phyloP scores from a whole-genome alignment of 2,113 vertebrate genomes.

The Pagrus major region DNA sequence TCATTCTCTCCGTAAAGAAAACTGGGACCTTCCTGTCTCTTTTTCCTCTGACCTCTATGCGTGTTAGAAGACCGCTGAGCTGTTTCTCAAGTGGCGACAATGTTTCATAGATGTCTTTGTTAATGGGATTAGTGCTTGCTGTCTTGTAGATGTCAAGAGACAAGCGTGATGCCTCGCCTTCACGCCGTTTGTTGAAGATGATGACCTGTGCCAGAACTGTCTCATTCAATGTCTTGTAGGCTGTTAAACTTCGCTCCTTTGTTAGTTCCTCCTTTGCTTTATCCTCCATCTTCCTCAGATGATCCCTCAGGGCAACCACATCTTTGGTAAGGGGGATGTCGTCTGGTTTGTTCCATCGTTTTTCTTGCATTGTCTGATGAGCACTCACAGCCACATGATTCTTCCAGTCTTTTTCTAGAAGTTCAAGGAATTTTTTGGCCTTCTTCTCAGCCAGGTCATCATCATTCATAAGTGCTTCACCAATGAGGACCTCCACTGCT shows the following conservation, averaged over 20 bases:
- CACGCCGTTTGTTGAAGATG: too few relatives aligned
- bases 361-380: slow-evolving; percentile 2
- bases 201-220: too few relatives aligned
- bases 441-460: too few relatives aligned
- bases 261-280: neutral
- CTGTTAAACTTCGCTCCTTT: too few relatives aligned
- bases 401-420: too few relatives aligned
- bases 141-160: too few relatives aligned
- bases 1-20: slow-evolving; percentile 2
- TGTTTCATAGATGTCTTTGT: slow-evolving; percentile 18
- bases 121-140: too few relatives aligned
- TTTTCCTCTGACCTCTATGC: neutral
- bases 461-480: neutral
- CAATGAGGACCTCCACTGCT: slow-evolving; percentile 25
- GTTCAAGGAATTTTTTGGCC: too few relatives aligned
- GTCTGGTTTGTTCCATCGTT: slow-evolving; percentile 15
- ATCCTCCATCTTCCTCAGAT: neutral
- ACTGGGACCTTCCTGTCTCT: slow-evolving; percentile 21
- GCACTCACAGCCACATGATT: too few relatives aligned
- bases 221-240: too few relatives aligned
- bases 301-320: neutral
- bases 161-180: too few relatives aligned
- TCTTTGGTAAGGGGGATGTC: slow-evolving; percentile 22
- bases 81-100: slow-evolving; percentile 31
- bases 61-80: slow-evolving; percentile 3